These are phyloP conservation scores for Clangula hyemalis DNA, from an alignment of 2,797 vertebrate species.

Conservation along the genomic window DNA sequence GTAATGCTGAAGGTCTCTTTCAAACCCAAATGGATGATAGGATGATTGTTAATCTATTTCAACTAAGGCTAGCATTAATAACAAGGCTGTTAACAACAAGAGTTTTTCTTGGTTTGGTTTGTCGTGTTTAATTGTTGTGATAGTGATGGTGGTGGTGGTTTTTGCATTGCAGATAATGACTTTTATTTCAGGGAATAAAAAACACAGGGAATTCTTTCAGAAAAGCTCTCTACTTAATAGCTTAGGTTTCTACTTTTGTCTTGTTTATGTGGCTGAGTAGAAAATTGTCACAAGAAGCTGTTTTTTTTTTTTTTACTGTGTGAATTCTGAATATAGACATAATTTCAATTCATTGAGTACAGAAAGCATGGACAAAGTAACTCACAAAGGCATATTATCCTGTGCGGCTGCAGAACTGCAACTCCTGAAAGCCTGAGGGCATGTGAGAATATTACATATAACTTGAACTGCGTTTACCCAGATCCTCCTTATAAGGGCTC, in stretches of 20 bases:
- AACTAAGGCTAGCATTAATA: not conserved
- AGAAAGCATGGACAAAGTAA: not conserved
- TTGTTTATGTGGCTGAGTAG: not conserved
- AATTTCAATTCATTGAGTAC: not conserved
- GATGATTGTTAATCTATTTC: not conserved
- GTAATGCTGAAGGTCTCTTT: not conserved
- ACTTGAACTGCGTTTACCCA: not conserved
- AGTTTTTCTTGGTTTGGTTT: not conserved
- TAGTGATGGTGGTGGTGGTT: not conserved
- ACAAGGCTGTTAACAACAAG: not conserved
- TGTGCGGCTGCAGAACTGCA: not conserved
- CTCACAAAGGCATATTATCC: not conserved
- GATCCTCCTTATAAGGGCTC: not conserved
- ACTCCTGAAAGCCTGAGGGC: not conserved
- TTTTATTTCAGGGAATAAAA: rapidly evolving
- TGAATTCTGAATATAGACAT: not conserved
- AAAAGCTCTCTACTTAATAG: not conserved
- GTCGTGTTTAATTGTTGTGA: not conserved
- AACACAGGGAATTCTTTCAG: not conserved
- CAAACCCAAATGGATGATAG: not conserved
- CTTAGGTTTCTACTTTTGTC: not conserved
- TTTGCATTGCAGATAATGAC: not conserved
- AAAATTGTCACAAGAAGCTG: not conserved
- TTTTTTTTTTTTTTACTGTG: not conserved
- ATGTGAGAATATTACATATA: not conserved